Base-by-base conservation (phyloP, 2,113 vertebrate genomes). In the Onychorhynchus coronatus region DNA sequence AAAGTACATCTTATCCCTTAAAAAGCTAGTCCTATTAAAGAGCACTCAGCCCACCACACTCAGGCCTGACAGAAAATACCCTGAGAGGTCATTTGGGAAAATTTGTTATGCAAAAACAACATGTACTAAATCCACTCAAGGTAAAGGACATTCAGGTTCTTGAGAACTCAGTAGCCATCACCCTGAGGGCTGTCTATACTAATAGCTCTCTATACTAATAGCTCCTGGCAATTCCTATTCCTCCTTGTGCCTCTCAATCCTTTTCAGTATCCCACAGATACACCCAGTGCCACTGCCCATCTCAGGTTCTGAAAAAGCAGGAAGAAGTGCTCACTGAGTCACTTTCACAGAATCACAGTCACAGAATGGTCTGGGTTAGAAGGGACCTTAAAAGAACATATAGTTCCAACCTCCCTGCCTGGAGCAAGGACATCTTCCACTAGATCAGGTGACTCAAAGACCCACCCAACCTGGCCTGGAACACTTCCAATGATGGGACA, bases 1-100 rank as follows among this genome's bases (percentile, higher is more conserved):
- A 89, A 82, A 91, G 96, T 67, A 95, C 94, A 97, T 91, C 66
- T 91, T 88, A 91, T 95, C 68, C 87, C 50, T 88, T 82, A 79
- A 79, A 66, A 93, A 85, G 24, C 84, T 39, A 63, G 20, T 80
- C 55, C 73, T 91, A 6, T 56, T 77, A 93, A 65, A 72, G 56
- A 55, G 50, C 68, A 52, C 80, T 95, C 74, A 91, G 67, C 65
- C n/a, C 86, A 75, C 33, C 65, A 49, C 39, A 41, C 53, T 87
- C 77, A 75, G 42, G n/a, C 46, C 78, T 58, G 88, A 56, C 41
- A 59, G 83, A 53, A 88, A 72, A 89, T 41, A 88, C 59, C 58
- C 28, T 22, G 25, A 75, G 89, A 65, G 70, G 63, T 49, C 28
- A 70, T 66, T 44, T 28, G 35, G 76, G 58, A 67, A 86, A 91